These are phyloP conservation scores for Virgularia gustaviana DNA, from an alignment of 92 coral and sea anemone species.

Conservation along the genomic window DNA sequence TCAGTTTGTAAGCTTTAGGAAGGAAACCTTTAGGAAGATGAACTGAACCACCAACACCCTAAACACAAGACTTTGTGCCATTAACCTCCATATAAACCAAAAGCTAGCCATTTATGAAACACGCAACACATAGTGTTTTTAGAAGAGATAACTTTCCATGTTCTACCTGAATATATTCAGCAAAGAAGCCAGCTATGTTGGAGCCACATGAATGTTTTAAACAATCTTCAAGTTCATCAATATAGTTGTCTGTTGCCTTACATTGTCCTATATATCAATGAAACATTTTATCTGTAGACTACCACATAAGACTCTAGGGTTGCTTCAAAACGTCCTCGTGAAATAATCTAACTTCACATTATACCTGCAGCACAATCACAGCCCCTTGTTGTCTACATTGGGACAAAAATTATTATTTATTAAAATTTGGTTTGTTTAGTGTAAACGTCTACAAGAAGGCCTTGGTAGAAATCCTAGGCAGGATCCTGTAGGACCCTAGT, in stretches of 20 bases:
- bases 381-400: slow-evolving; percentile 72
- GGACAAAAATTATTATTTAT: too few relatives aligned
- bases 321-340: too few relatives aligned
- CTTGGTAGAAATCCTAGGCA: too few relatives aligned
- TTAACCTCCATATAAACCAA: too few relatives aligned
- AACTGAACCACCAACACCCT: slow-evolving; percentile 97
- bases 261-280: slow-evolving; percentile 83
- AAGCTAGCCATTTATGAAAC: too few relatives aligned
- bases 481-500: too few relatives aligned
- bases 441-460: not conserved
- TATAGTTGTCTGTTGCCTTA: slow-evolving; percentile 84
- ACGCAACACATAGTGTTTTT: not conserved
- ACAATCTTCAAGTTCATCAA: slow-evolving; percentile 77
- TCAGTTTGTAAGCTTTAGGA: slow-evolving; percentile 79
- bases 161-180: slow-evolving; percentile 81
- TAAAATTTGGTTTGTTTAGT: too few relatives aligned
- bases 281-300: too few relatives aligned
- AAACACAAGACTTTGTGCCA: too few relatives aligned
- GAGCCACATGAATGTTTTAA: slow-evolving; percentile 67
- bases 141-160: not conserved
- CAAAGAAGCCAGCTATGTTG: slow-evolving; percentile 85
- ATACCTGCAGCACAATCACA: slow-evolving; percentile 81
- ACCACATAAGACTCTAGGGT: too few relatives aligned
- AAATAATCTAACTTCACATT: too few relatives aligned
- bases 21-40: slow-evolving; percentile 94